These are phyloP conservation scores for Sphecodes monilicornis DNA, from an alignment of 2,888 invertebrate species.

Conservation along the genomic window DNA sequence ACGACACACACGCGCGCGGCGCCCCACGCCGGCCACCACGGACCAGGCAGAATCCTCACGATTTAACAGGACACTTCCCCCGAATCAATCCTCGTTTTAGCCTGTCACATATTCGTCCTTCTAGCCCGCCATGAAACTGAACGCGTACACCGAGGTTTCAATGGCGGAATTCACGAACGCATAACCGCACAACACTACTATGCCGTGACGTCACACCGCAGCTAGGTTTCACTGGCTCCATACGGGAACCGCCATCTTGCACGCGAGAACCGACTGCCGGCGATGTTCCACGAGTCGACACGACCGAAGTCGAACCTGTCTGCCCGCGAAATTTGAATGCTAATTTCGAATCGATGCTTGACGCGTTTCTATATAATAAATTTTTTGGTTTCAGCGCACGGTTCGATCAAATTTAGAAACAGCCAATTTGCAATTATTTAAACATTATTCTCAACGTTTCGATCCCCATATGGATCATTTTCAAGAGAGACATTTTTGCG, in stretches of 20 bases:
- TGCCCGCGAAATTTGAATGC: conserved; percentile 56
- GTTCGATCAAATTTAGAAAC: no score
- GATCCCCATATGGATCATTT: no score
- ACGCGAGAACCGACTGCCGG: conserved; percentile 46
- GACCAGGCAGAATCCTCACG: conserved; percentile 39
- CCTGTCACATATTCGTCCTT: conserved; percentile 71
- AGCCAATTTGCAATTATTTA: no score
- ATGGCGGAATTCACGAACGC: conserved; percentile 78
- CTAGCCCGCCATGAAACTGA: conserved; percentile 32
- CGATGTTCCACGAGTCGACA: conserved; percentile 31
- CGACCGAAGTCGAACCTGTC: background rate
- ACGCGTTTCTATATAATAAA: no score
- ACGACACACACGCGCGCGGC: conserved; percentile 59
- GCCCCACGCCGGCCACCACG: conserved; percentile 67
- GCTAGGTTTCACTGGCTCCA: conserved; percentile 65
- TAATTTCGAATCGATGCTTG: background rate
- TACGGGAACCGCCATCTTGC: conserved; percentile 73
- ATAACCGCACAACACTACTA: conserved; percentile 75
- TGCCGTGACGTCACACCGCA: conserved; percentile 75
- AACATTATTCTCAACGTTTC: no score
- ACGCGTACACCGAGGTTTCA: conserved; percentile 62
- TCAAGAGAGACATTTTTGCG: no score
- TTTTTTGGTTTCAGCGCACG: no score
- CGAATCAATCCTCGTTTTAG: conserved; percentile 20
- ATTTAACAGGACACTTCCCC: conserved; percentile 33